These are phyloP conservation scores for Trachelus tabidus DNA, from an alignment of 2,888 invertebrate species.

Conservation along the genomic window DNA sequence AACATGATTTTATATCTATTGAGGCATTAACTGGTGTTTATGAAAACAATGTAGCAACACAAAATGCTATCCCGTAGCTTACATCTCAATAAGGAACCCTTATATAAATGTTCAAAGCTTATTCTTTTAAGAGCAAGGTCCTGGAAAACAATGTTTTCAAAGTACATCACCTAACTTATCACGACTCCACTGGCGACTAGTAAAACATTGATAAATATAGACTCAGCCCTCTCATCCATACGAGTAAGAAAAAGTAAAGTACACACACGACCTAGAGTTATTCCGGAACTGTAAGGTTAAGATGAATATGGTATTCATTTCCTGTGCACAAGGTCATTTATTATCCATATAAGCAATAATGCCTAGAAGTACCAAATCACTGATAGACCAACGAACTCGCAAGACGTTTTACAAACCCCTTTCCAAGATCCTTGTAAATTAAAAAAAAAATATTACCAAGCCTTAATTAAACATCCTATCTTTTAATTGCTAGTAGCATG, in stretches of 20 bases:
- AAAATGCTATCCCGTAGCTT: neutral
- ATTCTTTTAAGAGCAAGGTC: neutral
- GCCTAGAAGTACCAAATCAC: slow-evolving; percentile 24
- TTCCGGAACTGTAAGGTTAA: slow-evolving; percentile 36
- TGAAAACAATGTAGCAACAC: neutral
- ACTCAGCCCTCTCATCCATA: neutral
- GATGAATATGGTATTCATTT: slow-evolving; percentile 48
- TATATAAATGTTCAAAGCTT: neutral
- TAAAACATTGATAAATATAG: neutral
- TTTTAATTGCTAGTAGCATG: no score
- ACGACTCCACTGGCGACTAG: neutral
- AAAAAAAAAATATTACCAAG: neutral
- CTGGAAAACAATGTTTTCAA: neutral
- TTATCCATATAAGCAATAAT: slow-evolving; percentile 26
- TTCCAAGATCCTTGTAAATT: neutral
- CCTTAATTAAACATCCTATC: no score
- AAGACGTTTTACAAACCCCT: neutral
- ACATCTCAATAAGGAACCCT: neutral
- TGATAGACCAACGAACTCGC: neutral
- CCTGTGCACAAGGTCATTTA: slow-evolving; percentile 47
- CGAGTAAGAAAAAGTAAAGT: neutral
- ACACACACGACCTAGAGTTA: slow-evolving; percentile 22
- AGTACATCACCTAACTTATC: neutral
- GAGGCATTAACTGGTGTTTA: neutral
- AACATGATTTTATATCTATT: neutral